Percentiles rank a stretch among this genome's conserved stretches.
phyloP scores from a whole-genome alignment of 2,113 vertebrate species.

The Tetrax tetrax region DNA sequence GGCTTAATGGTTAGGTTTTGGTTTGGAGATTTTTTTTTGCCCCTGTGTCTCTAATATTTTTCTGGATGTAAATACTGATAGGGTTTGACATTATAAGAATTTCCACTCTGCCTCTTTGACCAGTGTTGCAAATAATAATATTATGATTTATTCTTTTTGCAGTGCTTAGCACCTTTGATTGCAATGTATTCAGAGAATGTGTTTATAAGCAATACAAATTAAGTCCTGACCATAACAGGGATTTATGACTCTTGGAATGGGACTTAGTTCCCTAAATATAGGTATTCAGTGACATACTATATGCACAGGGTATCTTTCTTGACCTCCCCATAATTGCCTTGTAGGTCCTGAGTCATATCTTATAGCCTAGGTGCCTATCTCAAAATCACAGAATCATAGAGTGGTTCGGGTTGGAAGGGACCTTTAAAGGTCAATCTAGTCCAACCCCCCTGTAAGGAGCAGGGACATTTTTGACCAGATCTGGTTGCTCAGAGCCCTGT shows the following conservation, averaged over 20 bases:
- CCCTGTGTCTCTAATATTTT: background rate
- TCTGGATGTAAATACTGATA: background rate
- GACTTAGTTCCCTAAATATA: background rate
- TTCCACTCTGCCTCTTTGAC: background rate
- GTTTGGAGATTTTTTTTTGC: accelerated
- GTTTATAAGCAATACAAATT: background rate
- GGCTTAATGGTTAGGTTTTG: background rate
- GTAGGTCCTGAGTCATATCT: background rate
- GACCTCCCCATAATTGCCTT: background rate
- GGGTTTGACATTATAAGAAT: background rate
- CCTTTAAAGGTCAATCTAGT: no score
- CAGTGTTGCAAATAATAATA: background rate
- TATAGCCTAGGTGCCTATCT: background rate
- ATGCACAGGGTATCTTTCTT: background rate
- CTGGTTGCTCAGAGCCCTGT: no score
- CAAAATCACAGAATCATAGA: no score
- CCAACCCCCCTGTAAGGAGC: no score
- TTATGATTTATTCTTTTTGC: background rate
- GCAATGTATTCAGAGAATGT: background rate
- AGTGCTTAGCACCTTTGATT: background rate
- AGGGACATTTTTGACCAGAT: no score
- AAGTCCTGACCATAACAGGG: background rate
- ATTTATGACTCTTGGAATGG: background rate
- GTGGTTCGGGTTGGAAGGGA: no score
- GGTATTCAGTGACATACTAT: background rate